Evolutionary conservation across 37 sponge, comb jelly and placozoan genomes (phyloP), one percentile per base, ranked within the genome.

Genomic region (Haliclona indistincta): DNA sequence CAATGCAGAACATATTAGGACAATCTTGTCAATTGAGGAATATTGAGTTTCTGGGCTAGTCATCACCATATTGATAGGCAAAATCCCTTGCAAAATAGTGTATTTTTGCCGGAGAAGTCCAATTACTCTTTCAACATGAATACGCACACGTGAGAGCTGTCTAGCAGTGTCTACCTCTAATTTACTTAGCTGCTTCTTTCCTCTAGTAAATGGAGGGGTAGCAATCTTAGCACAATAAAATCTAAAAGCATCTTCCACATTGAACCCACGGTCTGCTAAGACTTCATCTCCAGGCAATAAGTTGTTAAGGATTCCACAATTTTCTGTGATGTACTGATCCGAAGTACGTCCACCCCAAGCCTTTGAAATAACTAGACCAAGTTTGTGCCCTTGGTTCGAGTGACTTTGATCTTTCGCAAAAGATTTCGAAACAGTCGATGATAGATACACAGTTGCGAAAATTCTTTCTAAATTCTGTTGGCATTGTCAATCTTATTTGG

Each of bases 261-360:
- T 76, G 68, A 84, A 84, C 28, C 85, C 85, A 29, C 85, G 80
- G 56, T 84, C 85, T 20, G 85, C 85, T 28, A 84, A 30, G 23
- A 84, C 39, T 2, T 63, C 25, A 66, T 67, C 85, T 43, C 83
- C 83, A 54, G 78, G 78, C 6, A 77, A 68, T 19, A 67, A 32
- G n/a, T n/a, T n/a, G n/a, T n/a, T n/a, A n/a, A n/a, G n/a, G n/a
- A n/a, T n/a, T n/a, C n/a, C n/a, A n/a, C n/a, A n/a, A n/a, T n/a
- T n/a, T n/a, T n/a, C n/a, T n/a, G n/a, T n/a, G n/a, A n/a, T n/a
- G n/a, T n/a, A n/a, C n/a, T n/a, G n/a, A n/a, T n/a, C n/a, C n/a
- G n/a, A n/a, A n/a, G n/a, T n/a, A n/a, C n/a, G n/a, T n/a, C n/a
- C n/a, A n/a, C n/a, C n/a, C n/a, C n/a, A n/a, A n/a, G n/a, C n/a